phyloP scores from a whole-genome alignment of 2,888 invertebrate species.

The Apamea sordens region DNA sequence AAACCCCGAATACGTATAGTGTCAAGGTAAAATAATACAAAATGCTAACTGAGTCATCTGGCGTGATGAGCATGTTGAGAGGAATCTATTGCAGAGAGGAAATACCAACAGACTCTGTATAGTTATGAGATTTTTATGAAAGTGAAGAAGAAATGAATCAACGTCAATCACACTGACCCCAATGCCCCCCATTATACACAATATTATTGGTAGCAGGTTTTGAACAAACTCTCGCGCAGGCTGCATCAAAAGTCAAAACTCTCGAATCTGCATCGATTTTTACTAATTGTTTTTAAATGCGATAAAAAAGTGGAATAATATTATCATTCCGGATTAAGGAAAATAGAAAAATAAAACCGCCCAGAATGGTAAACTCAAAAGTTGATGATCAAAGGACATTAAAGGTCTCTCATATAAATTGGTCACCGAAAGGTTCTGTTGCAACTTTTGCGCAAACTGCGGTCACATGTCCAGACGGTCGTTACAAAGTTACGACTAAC shows the following conservation, averaged over 20 bases:
- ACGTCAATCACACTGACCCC: background rate
- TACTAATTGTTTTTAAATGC: background rate
- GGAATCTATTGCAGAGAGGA: background rate
- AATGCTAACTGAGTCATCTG: background rate
- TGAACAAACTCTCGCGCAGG: background rate
- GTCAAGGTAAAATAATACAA: background rate
- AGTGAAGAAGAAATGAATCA: background rate
- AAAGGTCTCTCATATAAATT: background rate
- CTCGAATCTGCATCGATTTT: background rate
- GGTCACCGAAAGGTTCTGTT: conserved; percentile 16
- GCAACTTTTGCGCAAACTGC: conserved; percentile 41
- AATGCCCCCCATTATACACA: background rate
- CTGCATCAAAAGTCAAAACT: background rate
- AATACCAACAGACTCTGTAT: background rate
- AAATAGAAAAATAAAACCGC: conserved; percentile 46
- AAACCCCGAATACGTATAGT: background rate
- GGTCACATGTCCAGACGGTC: background rate
- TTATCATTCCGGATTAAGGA: background rate
- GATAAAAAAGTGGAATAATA: background rate
- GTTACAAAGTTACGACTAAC: conserved; percentile 30
- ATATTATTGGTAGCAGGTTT: background rate
- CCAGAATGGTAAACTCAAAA: conserved; percentile 2
- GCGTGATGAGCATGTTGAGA: background rate
- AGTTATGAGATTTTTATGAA: background rate
- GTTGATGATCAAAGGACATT: background rate